Evolutionary conservation across 1,140 invertebrate genomes (phyloP).

Genomic region (Pygmarrhopalites habei): DNA sequence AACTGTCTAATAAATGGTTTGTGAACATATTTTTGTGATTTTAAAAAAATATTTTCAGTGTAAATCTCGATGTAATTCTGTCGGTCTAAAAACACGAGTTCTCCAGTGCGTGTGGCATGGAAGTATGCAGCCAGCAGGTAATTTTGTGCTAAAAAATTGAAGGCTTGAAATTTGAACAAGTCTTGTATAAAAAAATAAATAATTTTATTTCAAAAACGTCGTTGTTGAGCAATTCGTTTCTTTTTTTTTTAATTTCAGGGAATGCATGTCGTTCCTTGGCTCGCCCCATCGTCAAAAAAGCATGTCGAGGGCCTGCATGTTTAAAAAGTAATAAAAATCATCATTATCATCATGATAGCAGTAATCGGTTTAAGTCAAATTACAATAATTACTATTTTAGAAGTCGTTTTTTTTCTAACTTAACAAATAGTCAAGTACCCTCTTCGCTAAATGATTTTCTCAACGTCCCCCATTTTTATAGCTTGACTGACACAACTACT

Average conservation of each 20-base stretch:
- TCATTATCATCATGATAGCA: constrained; percentile 20
- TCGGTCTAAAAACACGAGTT: constrained; percentile 71
- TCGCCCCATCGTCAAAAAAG: constrained; percentile 65
- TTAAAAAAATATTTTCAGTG: constrained; percentile 52
- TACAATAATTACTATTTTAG: background rate
- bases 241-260: no score
- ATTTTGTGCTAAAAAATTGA: no score
- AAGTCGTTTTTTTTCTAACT: no score
- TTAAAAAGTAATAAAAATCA: constrained; percentile 43
- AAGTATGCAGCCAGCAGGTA: constrained; percentile 69
- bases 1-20: background rate
- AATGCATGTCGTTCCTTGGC: constrained; percentile 67
- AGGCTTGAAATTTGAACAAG: no score
- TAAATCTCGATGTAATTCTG: constrained; percentile 61
- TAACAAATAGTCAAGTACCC: no score
- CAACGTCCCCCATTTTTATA: no score
- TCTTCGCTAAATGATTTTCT: no score
- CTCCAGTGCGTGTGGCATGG: constrained; percentile 82
- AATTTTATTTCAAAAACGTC: no score
- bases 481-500: no score
- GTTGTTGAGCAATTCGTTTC: no score
- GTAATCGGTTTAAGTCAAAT: constrained; percentile 1
- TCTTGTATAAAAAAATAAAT: no score
- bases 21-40: background rate
- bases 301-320: constrained; percentile 63